phyloP scores from a whole-genome alignment of 2,113 vertebrate genomes.

The Apteryx owenii region DNA sequence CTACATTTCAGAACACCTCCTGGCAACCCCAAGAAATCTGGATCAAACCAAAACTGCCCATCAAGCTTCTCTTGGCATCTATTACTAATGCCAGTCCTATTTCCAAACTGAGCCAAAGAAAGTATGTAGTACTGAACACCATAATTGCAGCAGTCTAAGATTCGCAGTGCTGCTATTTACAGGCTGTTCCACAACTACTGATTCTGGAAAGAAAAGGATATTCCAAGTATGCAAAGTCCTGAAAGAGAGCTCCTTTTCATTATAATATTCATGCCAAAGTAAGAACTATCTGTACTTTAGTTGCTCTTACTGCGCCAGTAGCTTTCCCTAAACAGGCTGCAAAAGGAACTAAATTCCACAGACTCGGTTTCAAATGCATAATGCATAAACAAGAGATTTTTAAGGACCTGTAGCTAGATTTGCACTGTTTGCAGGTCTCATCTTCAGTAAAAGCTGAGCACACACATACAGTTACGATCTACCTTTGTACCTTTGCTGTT shows the following conservation, averaged over 20 bases:
- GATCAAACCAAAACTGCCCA: background rate
- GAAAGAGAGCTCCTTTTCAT: background rate
- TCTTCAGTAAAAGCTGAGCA: conserved; percentile 3
- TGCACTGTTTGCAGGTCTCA: background rate
- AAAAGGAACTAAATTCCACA: background rate
- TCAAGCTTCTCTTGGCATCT: background rate
- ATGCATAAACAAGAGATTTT: background rate
- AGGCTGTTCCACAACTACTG: background rate
- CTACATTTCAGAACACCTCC: background rate
- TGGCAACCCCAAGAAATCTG: background rate
- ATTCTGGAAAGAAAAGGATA: background rate
- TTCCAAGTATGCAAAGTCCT: background rate
- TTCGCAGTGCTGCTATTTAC: background rate
- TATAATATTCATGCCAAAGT: background rate
- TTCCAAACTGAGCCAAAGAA: background rate
- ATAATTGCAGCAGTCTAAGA: background rate
- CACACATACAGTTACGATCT: background rate
- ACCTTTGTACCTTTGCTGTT: conserved; percentile 55
- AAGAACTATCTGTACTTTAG: background rate
- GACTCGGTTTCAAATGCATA: conserved; percentile 2
- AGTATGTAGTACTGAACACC: background rate
- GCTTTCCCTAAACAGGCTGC: background rate
- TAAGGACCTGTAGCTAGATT: background rate
- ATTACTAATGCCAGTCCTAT: background rate
- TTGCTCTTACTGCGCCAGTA: background rate